A percentile compares a stretch with the other conserved stretches of the same genome.
Conservation (phyloP, 2,113 vertebrate species). For the Aegypius monachus region DNA sequence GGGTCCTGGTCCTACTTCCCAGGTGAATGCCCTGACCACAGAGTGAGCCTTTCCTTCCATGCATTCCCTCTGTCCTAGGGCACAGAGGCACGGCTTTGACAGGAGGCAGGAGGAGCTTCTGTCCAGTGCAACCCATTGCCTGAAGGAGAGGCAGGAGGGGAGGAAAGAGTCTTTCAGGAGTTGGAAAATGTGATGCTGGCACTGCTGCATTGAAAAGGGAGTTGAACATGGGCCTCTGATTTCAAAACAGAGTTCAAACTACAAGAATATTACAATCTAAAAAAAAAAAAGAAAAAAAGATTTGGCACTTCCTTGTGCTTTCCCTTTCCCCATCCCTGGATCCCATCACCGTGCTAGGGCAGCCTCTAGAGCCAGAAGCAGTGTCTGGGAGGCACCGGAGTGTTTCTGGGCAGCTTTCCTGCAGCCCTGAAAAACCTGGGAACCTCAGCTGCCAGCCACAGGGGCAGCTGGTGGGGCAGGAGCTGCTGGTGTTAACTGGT, state of each 20-base stretch:
- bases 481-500: neutral
- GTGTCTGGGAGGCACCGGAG: neutral
- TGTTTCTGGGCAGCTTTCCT: neutral
- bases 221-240: neutral
- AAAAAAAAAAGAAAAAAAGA: neutral
- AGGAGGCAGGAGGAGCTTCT: neutral
- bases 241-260: neutral
- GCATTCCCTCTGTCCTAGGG: neutral
- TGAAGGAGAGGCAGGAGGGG: neutral
- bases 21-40: neutral
- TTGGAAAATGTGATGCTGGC: neutral
- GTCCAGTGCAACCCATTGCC: neutral
- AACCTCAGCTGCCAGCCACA: neutral
- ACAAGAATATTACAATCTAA: fast-evolving
- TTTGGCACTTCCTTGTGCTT: neutral
- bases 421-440: neutral
- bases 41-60: neutral
- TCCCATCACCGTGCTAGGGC: neutral
- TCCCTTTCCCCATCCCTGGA: neutral
- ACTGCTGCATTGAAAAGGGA: neutral
- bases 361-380: neutral
- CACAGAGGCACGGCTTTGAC: fast-evolving
- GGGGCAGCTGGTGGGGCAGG: neutral
- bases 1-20: neutral
- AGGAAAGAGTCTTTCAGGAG: neutral